Evolutionary conservation across 2,113 vertebrate genomes (phyloP).

Genomic region (Spermophilus dauricus): DNA sequence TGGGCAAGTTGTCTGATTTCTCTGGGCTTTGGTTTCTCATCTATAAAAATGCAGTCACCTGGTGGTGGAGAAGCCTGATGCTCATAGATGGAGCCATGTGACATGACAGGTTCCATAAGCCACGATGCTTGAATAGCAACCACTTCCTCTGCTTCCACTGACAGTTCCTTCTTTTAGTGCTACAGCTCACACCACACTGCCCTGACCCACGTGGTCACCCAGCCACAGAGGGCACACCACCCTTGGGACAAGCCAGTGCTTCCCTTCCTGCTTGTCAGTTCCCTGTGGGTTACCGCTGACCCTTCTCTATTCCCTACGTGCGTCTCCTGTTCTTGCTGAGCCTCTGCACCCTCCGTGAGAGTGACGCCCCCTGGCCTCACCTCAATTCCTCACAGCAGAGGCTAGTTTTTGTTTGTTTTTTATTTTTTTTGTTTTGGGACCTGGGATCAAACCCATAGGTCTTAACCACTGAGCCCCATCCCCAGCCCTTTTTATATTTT

Average conservation of each 20-base stretch:
- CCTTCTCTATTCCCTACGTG: not conserved
- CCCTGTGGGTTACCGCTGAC: accelerated
- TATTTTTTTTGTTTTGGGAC: too few relatives aligned
- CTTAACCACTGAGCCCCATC: too few relatives aligned
- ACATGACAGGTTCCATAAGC: not conserved
- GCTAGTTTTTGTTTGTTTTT: too few relatives aligned
- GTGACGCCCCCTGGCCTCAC: not conserved
- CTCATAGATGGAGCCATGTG: not conserved
- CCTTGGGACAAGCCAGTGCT: not conserved
- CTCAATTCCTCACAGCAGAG: not conserved
- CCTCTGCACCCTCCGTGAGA: not conserved
- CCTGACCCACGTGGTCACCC: not conserved
- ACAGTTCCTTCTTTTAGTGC: not conserved
- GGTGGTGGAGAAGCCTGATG: not conserved
- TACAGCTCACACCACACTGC: not conserved
- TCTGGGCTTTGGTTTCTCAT: not conserved
- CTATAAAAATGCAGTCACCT: not conserved
- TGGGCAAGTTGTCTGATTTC: not conserved
- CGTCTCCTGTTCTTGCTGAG: not conserved
- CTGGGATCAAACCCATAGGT: too few relatives aligned
- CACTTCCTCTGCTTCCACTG: not conserved
- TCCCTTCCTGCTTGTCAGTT: not conserved
- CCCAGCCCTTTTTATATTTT: too few relatives aligned
- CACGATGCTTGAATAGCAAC: not conserved
- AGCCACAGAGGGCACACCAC: accelerated